A percentile compares a stretch with the other conserved stretches of the same genome.
phyloP scores from a whole-genome alignment of 2,797 vertebrate genomes.

The Taenioides sp. region DNA sequence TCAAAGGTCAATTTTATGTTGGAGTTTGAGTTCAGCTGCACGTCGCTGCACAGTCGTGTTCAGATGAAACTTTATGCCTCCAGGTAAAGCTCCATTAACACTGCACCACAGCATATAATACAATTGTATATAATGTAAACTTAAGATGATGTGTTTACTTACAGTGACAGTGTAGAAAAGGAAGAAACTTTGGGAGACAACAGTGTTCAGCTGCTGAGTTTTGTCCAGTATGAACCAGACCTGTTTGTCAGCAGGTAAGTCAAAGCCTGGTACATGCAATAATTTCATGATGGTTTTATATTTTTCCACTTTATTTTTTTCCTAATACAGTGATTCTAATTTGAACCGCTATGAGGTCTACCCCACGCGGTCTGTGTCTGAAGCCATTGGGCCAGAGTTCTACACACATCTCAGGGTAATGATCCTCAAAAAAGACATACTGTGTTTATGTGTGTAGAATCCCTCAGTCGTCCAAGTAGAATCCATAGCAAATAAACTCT shows the following conservation, averaged over 20 bases:
- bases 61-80: conserved; percentile 80
- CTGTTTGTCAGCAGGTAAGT: conserved; percentile 86
- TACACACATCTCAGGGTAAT: conserved; percentile 85
- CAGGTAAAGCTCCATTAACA: conserved; percentile 72
- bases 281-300: neutral
- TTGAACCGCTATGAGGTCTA: conserved; percentile 91
- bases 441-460: too few relatives aligned
- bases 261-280: neutral
- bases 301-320: neutral
- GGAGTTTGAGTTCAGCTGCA: conserved; percentile 92
- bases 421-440: too few relatives aligned
- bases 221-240: conserved; percentile 87
- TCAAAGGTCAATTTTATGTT: conserved; percentile 85
- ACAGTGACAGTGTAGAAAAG: conserved; percentile 86
- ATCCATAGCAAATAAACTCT: too few relatives aligned
- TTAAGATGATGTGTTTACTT: conserved; percentile 14
- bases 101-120: neutral
- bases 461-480: too few relatives aligned
- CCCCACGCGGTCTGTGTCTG: conserved; percentile 78
- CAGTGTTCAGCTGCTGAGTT: conserved; percentile 73
- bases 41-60: conserved; percentile 79
- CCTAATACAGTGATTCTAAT: conserved; percentile 80
- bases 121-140: neutral
- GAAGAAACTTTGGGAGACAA: conserved; percentile 83
- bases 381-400: conserved; percentile 86